Evolutionary conservation across 2,888 invertebrate genomes (phyloP).

Genomic region (Dermolepida albohirtum): DNA sequence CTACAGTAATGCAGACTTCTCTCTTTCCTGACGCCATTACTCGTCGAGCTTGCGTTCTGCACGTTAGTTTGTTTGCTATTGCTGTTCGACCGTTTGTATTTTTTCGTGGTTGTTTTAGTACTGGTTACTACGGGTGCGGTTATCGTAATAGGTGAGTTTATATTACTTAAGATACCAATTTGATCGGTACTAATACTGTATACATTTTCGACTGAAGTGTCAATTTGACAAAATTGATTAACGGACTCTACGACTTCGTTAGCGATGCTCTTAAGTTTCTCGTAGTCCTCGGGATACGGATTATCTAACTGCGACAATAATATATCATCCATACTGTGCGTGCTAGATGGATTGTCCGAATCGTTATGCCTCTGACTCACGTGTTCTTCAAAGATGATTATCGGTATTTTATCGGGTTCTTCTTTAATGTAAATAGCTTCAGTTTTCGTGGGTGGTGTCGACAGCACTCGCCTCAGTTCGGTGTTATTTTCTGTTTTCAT

Average conservation of each 20-base stretch:
- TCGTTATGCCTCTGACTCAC: constrained; percentile 64
- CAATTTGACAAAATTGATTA: constrained; percentile 74
- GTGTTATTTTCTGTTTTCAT: constrained; percentile 59
- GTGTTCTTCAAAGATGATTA: constrained; percentile 60
- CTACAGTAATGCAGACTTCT: constrained; percentile 91
- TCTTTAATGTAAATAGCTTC: constrained; percentile 63
- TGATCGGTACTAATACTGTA: constrained; percentile 65
- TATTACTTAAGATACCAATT: constrained; percentile 61
- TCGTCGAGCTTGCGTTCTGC: constrained; percentile 70
- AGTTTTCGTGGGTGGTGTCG: constrained; percentile 65
- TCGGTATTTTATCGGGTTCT: constrained; percentile 60
- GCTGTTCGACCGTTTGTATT: constrained; percentile 75
- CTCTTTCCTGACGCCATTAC: constrained; percentile 84
- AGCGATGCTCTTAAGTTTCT: constrained; percentile 85
- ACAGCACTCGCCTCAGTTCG: constrained; percentile 71
- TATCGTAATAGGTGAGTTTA: constrained; percentile 61
- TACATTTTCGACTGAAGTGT: constrained; percentile 69
- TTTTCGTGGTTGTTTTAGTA: constrained; percentile 74
- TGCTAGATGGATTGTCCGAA: constrained; percentile 58
- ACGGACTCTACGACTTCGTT: constrained; percentile 84
- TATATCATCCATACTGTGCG: constrained; percentile 77
- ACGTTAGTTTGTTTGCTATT: constrained; percentile 57
- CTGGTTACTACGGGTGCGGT: constrained; percentile 71
- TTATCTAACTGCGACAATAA: constrained; percentile 76
- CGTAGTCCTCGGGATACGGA: constrained; percentile 83